Base-by-base conservation (phyloP, 2,113 vertebrate species). In the Saimiri boliviensis region DNA sequence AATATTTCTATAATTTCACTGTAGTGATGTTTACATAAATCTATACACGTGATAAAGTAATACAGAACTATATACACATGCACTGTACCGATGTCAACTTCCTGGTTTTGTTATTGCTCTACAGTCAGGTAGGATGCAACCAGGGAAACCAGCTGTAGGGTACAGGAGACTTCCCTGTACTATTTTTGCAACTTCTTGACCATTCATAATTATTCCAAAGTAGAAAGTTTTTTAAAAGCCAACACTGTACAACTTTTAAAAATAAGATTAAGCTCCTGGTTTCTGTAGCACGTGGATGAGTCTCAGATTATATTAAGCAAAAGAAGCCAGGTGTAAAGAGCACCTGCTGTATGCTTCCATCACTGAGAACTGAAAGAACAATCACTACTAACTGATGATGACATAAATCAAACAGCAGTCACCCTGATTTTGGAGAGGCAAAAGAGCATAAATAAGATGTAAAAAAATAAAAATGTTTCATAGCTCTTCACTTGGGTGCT, bases 381-480 rank as follows among this genome's bases (percentile, higher is more conserved):
- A 37, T 58, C 21, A 32, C 54, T 16, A n/a, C 58, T 23, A 20
- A 40, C 27, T 2, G 0, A 1, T 3, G 2, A 1, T 19, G 71
- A 27, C 21, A 23, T 20, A 13, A 60, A 54, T 20, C 63, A 45
- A 35, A 37, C 30, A 83, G n/a, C 19, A 6, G 63, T 52, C 30
- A 12, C 27, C 17, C 58, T 19, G 1, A 13, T n/a, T 80, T 84
- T 66, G 54, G 54, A 56, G 86, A 68, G 21, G 83, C 0, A 0
- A 32, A 83, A 35, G 20, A 71, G 16, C 21, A 27, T 12, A 60
- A n/a, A 17, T 0, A 0, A 27, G 8, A 25, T 11, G 2, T 17
- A 4, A 86, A 27, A 27, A 66, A 23, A 49, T 42, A 32, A 54
- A 49, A 52, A 27, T 52, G 23, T n/a, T 40, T 19, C 5, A 5